Conservation (phyloP, 1,140 invertebrate genomes). For the Drosophila santomea region DNA sequence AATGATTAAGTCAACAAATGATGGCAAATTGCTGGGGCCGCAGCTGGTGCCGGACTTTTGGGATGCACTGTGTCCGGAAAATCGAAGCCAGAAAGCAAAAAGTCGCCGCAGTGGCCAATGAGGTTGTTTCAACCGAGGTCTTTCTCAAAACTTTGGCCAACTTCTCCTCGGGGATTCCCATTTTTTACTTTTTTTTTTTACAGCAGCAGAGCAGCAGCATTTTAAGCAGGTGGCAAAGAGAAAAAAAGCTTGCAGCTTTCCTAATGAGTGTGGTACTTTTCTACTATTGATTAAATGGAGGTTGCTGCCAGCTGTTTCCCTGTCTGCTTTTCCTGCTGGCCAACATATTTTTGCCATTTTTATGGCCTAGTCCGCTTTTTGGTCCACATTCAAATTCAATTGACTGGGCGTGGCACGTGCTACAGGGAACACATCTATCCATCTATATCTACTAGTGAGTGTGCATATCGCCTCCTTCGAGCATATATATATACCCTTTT, state of each 20-base stretch:
- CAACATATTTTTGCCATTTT: slow-evolving; percentile 58
- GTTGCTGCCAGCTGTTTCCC: slow-evolving; percentile 10
- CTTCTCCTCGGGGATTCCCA: slow-evolving; percentile 15
- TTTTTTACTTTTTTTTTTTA: slow-evolving; percentile 7
- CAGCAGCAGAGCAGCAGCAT: slow-evolving; percentile 10
- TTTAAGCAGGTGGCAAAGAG: slow-evolving; percentile 52
- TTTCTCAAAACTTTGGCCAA: slow-evolving; percentile 47
- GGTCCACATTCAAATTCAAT: slow-evolving; percentile 65
- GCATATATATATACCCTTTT: slow-evolving; percentile 48
- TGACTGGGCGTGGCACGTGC: slow-evolving; percentile 64
- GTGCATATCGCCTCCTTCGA: slow-evolving; percentile 32
- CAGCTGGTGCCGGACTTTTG: slow-evolving; percentile 15
- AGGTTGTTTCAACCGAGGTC: slow-evolving; percentile 29
- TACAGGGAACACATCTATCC: slow-evolving; percentile 29
- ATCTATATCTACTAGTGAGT: slow-evolving; percentile 28
- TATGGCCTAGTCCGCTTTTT: slow-evolving; percentile 4
- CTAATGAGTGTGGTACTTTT: slow-evolving; percentile 61
- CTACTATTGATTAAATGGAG: slow-evolving; percentile 50
- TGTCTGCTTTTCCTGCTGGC: slow-evolving; percentile 7
- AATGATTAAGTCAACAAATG: slow-evolving; percentile 83
- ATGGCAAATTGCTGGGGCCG: slow-evolving; percentile 72
- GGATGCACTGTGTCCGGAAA: slow-evolving; percentile 24
- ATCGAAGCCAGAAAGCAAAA: slow-evolving; percentile 33
- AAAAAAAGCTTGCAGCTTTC: slow-evolving; percentile 42
- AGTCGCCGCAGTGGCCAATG: slow-evolving; percentile 37